Base-by-base conservation (phyloP, 92 coral and sea anemone genomes). In the Isaurus tuberculatus region DNA sequence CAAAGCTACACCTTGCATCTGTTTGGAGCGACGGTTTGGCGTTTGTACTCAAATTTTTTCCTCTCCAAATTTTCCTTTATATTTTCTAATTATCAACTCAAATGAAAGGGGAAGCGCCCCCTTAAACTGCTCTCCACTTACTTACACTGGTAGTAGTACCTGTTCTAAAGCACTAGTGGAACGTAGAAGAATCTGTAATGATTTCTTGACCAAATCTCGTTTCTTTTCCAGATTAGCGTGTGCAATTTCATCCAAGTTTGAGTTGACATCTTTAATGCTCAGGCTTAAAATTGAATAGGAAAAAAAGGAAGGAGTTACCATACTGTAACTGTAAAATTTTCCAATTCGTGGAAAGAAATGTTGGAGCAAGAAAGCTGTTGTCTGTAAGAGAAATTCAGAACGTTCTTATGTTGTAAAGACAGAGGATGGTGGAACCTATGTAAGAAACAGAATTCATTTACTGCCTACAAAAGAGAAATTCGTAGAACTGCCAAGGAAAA, bases 121-220 rank as follows among this genome's bases (percentile, higher is more conserved):
- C n/a, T n/a, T n/a, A n/a, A n/a, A n/a, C n/a, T 37, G 4, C 8
- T 37, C 5, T 37, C 43, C 4, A 37, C 8, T 37, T 37, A 37
- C 4, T 37, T 37, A 4, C 4, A 37, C 43, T 4, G 8, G 43
- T 37, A 4, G n/a, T 9, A 0, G 43, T 55, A 96, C 99, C 95
- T 94, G 98, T 88, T 96, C 99, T 31, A 92, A 85, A 23, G 99
- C 99, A 88, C 91, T 96, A 67, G 98, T 94, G 89, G 87, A 94
- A 15, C 98, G 86, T 7, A 96, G 93, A 43, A 96, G 93, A 25
- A 87, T 67, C 72, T 96, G 99, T 30, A 96, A 79, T 4, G 94
- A 88, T 25, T 88, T 94, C 48, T 91, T 96, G 53, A 89, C 87
- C 15, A 84, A 91, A 25, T 92, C 98, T 83, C 97, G 89, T 81